Percentiles rank a stretch among this genome's conserved stretches.
phyloP scores from a whole-genome alignment of 2,888 invertebrate species.

The Pseudococcus viburni region DNA sequence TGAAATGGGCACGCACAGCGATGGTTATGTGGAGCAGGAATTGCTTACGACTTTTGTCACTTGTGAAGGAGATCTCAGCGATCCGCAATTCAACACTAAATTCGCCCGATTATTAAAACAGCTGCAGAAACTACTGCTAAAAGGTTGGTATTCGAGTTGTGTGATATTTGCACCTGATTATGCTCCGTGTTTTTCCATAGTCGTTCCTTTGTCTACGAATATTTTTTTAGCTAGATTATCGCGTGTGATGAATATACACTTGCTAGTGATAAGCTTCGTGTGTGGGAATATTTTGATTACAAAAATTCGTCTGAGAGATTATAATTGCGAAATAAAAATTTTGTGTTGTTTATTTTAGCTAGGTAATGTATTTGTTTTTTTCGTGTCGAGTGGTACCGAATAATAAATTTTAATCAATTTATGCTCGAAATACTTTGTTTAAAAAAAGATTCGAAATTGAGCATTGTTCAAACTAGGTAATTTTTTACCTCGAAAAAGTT shows the following conservation, averaged over 20 bases:
- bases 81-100: conserved; percentile 87
- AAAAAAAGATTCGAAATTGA: not conserved
- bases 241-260: not conserved
- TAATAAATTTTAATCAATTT: no score
- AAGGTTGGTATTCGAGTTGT: conserved; percentile 74
- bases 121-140: conserved; percentile 83
- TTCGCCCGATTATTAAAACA: conserved; percentile 84
- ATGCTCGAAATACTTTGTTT: no score
- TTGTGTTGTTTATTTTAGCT: not conserved
- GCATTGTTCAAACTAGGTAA: no score
- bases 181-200: not conserved
- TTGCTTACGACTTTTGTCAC: conserved; percentile 86
- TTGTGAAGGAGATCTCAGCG: conserved; percentile 91
- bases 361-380: not conserved
- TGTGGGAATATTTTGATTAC: conserved; percentile 61
- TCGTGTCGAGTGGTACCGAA: no score
- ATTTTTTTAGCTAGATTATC: not conserved
- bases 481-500: not conserved
- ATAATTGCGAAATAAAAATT: conserved; percentile 52
- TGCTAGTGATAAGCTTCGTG: not conserved
- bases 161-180: not conserved
- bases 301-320: conserved; percentile 52
- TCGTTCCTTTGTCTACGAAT: not conserved
- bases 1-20: conserved; percentile 89
- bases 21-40: conserved; percentile 75